Base-by-base conservation (phyloP, 92 coral and sea anemone genomes). In the Diadumene lineata region DNA sequence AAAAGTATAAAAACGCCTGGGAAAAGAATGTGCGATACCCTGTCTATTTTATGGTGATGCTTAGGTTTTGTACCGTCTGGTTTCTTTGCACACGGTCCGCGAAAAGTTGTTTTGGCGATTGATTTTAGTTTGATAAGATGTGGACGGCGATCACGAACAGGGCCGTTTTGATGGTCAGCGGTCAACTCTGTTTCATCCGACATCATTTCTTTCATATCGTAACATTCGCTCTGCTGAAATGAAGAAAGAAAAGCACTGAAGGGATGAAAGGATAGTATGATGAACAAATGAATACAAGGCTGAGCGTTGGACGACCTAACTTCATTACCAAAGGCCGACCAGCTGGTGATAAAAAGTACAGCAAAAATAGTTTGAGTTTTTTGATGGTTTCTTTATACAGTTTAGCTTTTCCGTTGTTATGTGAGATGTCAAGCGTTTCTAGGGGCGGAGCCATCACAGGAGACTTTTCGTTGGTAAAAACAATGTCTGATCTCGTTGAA, bases 21-120 rank as follows among this genome's bases (percentile, higher is more conserved):
- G 34, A 83, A 83, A 64, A 83, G 50, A 50, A 83, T 56, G 16
- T 79, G 81, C 15, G 87, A 83, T 16, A 72, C 64, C 26, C 74
- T 67, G 62, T 83, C 87, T 24, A 83, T 77, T 31, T 56, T 67
- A 64, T 83, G 78, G 2, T 34, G 68, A 27, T 27, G 29, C 38
- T 11, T 28, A 4, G 2, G 4, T 28, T 15, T 29, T 2, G 11
- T 1, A 62, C 3, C 11, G n/a, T n/a, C n/a, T n/a, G n/a, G n/a
- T 19, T 27, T 62, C 31, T 62, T 27, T 21, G 29, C 31, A 16
- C 68, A 62, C n/a, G 68, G 21, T 1, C 68, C 68, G 16, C 43
- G 68, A n/a, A 62, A 1, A 1, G 29, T 62, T 1, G 31, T 62
- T 19, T 62, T 55, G 50, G 66, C n/a, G 17, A 72, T 28, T 0